Conservation (phyloP, 1,140 invertebrate species). For the Procambarus virginalis region DNA sequence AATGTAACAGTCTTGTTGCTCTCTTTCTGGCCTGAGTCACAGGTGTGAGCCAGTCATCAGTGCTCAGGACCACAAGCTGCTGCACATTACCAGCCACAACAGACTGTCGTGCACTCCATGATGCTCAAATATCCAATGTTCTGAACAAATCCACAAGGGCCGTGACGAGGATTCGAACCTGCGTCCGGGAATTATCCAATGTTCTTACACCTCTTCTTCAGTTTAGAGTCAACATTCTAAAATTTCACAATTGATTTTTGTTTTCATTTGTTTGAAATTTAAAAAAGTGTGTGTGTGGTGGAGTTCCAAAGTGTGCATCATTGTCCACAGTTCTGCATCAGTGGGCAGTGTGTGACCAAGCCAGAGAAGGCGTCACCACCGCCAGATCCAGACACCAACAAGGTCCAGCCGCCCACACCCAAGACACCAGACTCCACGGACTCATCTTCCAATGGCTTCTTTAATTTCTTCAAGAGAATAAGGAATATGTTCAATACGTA, state of each 20-base stretch:
- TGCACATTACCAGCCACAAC: no score
- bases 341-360: constrained; percentile 12
- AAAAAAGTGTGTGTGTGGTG: not conserved
- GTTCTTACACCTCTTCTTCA: no score
- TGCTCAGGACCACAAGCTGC: no score
- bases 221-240: no score
- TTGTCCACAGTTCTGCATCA: constrained; percentile 30
- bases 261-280: no score
- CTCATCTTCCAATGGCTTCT: not conserved
- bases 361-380: not conserved
- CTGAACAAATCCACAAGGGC: no score
- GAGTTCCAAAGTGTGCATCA: not conserved
- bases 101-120: no score
- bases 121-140: no score
- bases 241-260: no score
- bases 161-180: no score
- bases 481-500: constrained; percentile 34
- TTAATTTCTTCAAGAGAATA: constrained; percentile 15
- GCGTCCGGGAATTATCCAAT: no score
- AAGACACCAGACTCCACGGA: not conserved
- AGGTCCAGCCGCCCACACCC: not conserved
- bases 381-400: not conserved
- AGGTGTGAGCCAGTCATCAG: not conserved
- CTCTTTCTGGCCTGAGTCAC: no score
- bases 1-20: not conserved